phyloP scores from a whole-genome alignment of 1,140 invertebrate genomes.

The Cydia pomonella region DNA sequence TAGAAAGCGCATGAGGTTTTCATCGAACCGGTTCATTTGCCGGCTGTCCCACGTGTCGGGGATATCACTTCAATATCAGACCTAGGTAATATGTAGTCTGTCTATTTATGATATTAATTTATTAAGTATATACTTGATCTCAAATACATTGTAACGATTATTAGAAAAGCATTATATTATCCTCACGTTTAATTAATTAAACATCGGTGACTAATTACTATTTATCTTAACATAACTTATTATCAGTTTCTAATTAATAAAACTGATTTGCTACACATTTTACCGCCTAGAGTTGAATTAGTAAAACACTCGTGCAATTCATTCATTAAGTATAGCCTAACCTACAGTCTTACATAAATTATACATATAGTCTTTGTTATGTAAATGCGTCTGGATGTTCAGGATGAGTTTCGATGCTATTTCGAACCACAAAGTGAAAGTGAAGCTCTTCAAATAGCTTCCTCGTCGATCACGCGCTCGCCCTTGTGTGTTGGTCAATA shows the following conservation, averaged over 20 bases:
- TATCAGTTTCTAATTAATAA: constrained; percentile 11
- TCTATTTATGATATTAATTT: neutral
- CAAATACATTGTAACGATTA: neutral
- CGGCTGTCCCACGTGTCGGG: constrained; percentile 33
- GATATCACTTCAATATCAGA: neutral
- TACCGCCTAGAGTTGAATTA: constrained; percentile 34
- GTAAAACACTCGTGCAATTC: neutral
- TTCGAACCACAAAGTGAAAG: constrained; percentile 47
- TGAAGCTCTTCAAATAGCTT: constrained; percentile 36
- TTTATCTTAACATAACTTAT: neutral
- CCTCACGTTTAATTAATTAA: neutral
- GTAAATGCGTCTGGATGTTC: constrained; percentile 10
- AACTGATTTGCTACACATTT: constrained; percentile 21
- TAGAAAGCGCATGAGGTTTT: constrained; percentile 63
- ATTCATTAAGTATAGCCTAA: too few species aligned
- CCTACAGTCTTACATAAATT: too few species aligned
- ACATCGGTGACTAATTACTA: constrained; percentile 39
- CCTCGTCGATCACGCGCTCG: constrained; percentile 21
- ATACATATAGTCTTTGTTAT: neutral
- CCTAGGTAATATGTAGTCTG: neutral
- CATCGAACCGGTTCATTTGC: constrained; percentile 49
- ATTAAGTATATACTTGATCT: neutral
- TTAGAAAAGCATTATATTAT: neutral
- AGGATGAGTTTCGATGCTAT: constrained; percentile 39
- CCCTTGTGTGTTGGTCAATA: neutral